Percentiles rank a stretch among this genome's conserved stretches.
Evolutionary conservation across 2,888 invertebrate genomes (phyloP).

Genomic region (Phrixothrix hirtus): DNA sequence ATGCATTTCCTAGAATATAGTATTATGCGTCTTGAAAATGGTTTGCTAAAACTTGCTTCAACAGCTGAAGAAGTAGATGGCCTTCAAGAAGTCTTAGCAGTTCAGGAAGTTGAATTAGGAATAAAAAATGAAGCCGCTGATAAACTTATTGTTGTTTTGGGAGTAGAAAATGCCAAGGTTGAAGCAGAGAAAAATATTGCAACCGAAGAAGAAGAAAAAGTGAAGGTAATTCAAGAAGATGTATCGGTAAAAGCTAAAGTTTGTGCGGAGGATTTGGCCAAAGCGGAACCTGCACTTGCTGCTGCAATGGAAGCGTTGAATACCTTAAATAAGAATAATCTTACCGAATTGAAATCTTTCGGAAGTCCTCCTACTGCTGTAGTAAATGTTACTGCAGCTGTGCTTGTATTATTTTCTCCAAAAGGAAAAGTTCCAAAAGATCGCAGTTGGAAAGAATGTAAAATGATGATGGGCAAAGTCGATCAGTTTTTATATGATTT

Average conservation of each 20-base stretch:
- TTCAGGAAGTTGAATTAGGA: slow-evolving; percentile 69
- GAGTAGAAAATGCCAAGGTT: slow-evolving; percentile 89
- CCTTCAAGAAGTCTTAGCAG: slow-evolving; percentile 74
- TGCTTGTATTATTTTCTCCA: slow-evolving; percentile 80
- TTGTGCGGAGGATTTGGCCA: slow-evolving; percentile 86
- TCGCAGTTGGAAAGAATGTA: slow-evolving; percentile 88
- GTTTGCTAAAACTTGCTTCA: slow-evolving; percentile 82
- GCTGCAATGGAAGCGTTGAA: slow-evolving; percentile 91
- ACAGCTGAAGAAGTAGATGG: slow-evolving; percentile 86
- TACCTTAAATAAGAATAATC: slow-evolving; percentile 89
- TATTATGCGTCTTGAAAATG: slow-evolving; percentile 81
- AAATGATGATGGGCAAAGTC: slow-evolving; percentile 87
- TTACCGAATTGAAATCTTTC: slow-evolving; percentile 93
- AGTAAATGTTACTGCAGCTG: slow-evolving; percentile 83
- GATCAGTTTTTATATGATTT: slow-evolving; percentile 84
- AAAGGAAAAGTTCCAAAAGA: slow-evolving; percentile 87
- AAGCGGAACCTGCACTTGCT: slow-evolving; percentile 87
- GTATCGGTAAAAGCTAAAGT: slow-evolving; percentile 82
- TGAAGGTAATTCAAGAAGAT: slow-evolving; percentile 85
- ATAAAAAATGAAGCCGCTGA: slow-evolving; percentile 90
- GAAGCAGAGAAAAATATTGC: slow-evolving; percentile 82
- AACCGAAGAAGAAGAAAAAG: slow-evolving; percentile 86
- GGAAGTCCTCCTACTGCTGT: slow-evolving; percentile 90
- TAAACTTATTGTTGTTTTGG: slow-evolving; percentile 82
- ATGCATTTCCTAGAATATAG: slow-evolving; percentile 71